Evolutionary conservation across 2,797 vertebrate genomes (phyloP), one percentile per base, ranked within the genome.

Genomic region (Erethizon dorsatum): DNA sequence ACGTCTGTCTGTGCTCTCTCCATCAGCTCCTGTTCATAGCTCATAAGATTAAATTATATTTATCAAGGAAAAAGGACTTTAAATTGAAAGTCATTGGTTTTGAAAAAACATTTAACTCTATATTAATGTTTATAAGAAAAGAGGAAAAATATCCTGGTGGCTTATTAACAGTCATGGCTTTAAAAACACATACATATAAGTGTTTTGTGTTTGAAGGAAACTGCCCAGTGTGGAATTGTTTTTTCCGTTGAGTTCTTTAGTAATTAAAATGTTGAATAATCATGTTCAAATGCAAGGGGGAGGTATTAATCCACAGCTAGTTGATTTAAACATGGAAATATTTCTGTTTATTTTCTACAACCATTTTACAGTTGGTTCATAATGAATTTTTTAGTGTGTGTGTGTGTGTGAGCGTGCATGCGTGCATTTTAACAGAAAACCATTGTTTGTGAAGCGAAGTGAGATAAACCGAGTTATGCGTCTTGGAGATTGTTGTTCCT

Each of bases 291-390:
- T 75, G 89, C 90, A 94, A 96, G 71, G 90, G 73, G 78, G 65
- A 87, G 69, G 92, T 86, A 93, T 92, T 93, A 97, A 67, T 88
- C 57, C 18, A 75, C 86, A 75, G 15, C 57, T 57, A 47, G 37
- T 87, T 94, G 75, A 94, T 95, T 96, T 92, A 96, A 73, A 83
- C 41, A 88, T 83, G 6, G 18, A 69, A 95, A 77, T 79, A 26
- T 96, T 97, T 95, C 82, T 96, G 28, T 96, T 95, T 97, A 67
- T 94, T 73, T 97, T 94, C 63, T 52, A 83, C 41, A 93, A 52
- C 50, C 4, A 0, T 94, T 95, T 96, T 91, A 71, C 52, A 92
- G 67, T 91, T 94, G 59, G 56, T 95, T 95, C 59, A 84, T 88
- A 94, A 79, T 59, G 77, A 93, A 67, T 14, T 14, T 79, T 75